These are phyloP conservation scores for Drosophila malerkotliana DNA, from an alignment of 1,140 invertebrate genomes.

Conservation along the genomic window DNA sequence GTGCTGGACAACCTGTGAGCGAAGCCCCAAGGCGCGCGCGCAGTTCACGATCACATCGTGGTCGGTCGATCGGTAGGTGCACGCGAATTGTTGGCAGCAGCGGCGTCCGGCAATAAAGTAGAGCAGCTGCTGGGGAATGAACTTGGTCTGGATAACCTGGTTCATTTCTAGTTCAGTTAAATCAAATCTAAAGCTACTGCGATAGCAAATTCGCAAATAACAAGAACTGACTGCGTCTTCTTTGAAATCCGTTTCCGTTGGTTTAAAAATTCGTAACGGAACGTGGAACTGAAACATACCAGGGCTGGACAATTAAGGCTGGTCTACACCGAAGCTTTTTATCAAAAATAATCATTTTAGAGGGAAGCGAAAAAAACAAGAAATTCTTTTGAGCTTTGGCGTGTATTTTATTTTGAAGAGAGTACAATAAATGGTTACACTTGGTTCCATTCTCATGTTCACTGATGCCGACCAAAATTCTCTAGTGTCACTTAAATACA, in stretches of 20 bases:
- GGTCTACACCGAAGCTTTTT: too few species aligned
- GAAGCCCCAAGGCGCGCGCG: slow-evolving; percentile 39
- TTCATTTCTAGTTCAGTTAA: slow-evolving; percentile 43
- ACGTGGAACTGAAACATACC: slow-evolving; percentile 6
- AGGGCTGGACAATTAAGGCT: slow-evolving; percentile 15
- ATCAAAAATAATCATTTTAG: too few species aligned
- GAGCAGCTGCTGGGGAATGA: slow-evolving; percentile 63
- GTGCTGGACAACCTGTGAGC: slow-evolving; percentile 22
- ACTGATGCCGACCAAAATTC: slow-evolving; percentile 10
- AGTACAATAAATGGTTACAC: slow-evolving; percentile 16
- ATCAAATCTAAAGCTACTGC: background rate
- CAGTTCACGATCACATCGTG: slow-evolving; percentile 22
- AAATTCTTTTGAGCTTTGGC: slow-evolving; percentile 5
- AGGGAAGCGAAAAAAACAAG: background rate
- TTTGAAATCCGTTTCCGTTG: background rate
- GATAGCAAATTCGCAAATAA: background rate
- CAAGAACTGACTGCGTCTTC: background rate
- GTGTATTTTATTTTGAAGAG: slow-evolving; percentile 23
- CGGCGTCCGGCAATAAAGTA: slow-evolving; percentile 66
- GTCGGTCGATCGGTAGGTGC: slow-evolving; percentile 52
- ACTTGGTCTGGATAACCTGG: slow-evolving; percentile 47
- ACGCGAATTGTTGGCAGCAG: slow-evolving; percentile 67
- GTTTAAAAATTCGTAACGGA: background rate
- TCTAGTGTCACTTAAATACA: slow-evolving; percentile 32
- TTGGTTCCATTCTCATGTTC: background rate